Base-by-base conservation (phyloP, 2,888 invertebrate species). In the Strigamia transsilvanica region DNA sequence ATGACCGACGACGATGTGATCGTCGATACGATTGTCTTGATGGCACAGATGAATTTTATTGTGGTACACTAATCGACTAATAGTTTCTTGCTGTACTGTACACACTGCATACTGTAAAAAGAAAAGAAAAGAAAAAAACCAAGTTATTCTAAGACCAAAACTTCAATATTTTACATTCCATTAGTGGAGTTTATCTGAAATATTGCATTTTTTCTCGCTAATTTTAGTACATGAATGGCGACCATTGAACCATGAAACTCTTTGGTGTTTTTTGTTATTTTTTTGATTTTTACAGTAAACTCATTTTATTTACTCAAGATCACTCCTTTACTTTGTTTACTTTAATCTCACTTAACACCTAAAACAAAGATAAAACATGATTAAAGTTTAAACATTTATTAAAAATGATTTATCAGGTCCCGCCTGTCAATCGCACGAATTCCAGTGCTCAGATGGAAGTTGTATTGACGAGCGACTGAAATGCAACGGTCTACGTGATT, bases 21-120 rank as follows among this genome's bases (percentile, higher is more conserved):
- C 85, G 85, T 5, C 84, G 82, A 34, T 82, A 84, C 82, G 88
- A 88, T 83, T 88, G 88, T 84, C 83, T 81, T 15, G 88, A 88
- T 85, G 86, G 86, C 56, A 86, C 87, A 46, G 89, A 89, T 85
- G 88, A 89, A 84, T 84, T 82, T 23, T 84, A 86, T 83, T 88
- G 88, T 85, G 10, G 46, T 42, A 46, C 56, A 82, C 38, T 38
- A 42, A 79, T 42, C 21, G 38, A 42, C 38, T 79, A 79, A 79
- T 41, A 18, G 15, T 32, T 27, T 27, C 15, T n/a, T n/a, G n/a
- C n/a, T n/a, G 73, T 51, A 6, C 38, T 38, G 56, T 18, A 18
- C n/a, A 18, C 56, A 38, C 38, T 38, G 56, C 7, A 18, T 56
- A 18, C 56, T 56, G n/a, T 56, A 56, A n/a, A 56, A 18, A 18